phyloP scores from a whole-genome alignment of 2,113 vertebrate species.

The Bettongia penicillata region DNA sequence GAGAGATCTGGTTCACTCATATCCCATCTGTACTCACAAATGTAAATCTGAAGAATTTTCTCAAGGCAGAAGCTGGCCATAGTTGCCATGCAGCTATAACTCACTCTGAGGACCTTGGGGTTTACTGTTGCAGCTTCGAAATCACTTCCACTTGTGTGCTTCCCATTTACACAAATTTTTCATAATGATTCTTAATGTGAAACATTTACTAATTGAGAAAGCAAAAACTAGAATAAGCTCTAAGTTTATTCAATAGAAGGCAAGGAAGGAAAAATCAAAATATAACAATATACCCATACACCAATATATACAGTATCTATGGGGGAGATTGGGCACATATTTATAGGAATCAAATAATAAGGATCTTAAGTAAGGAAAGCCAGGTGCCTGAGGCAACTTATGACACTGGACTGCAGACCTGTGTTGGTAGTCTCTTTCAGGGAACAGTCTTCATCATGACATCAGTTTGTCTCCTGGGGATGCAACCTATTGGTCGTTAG shows the following conservation, averaged over 20 bases:
- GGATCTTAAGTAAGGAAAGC: background rate
- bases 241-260: background rate
- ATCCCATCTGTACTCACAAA: background rate
- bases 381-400: background rate
- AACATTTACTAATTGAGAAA: background rate
- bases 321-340: background rate
- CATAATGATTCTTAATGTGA: background rate
- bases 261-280: background rate
- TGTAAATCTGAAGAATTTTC: background rate
- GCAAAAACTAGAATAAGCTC: background rate
- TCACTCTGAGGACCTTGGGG: background rate
- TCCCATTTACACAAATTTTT: background rate
- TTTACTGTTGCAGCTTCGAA: background rate
- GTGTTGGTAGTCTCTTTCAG: background rate
- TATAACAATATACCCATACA: background rate
- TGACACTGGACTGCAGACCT: background rate
- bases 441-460: background rate
- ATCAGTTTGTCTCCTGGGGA: background rate
- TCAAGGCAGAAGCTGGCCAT: background rate
- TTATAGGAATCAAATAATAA: background rate
- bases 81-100: background rate
- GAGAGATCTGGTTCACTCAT: background rate
- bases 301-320: background rate
- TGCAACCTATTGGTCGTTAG: background rate
- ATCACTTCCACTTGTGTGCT: background rate